phyloP scores from a whole-genome alignment of 1,140 invertebrate species.

The Zophobas atratus region DNA sequence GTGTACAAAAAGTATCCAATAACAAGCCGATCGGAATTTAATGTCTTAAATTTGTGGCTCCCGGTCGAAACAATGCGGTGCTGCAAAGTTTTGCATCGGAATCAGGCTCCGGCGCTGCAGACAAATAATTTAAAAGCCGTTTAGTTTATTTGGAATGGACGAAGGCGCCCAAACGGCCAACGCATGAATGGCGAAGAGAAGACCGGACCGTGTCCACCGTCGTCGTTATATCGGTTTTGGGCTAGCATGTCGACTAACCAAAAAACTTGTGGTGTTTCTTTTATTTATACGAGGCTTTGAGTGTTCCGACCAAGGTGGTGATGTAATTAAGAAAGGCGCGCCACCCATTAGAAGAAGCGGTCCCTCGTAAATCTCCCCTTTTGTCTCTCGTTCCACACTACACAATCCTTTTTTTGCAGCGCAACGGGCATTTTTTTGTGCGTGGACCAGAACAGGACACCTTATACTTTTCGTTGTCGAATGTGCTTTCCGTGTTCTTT shows the following conservation, averaged over 20 bases:
- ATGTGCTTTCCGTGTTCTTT: conserved; percentile 61
- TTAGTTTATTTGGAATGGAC: conserved; percentile 58
- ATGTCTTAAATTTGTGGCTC: conserved; percentile 51
- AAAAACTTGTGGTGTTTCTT: conserved; percentile 62
- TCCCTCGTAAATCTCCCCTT: conserved; percentile 65
- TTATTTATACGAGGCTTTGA: conserved; percentile 64
- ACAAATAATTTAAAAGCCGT: conserved; percentile 59
- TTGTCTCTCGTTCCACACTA: conserved; percentile 60
- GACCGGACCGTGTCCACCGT: neutral
- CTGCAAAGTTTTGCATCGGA: conserved; percentile 48
- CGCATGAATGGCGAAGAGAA: conserved; percentile 45
- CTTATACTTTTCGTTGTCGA: conserved; percentile 60
- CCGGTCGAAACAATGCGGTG: conserved; percentile 51
- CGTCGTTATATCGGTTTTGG: conserved; percentile 42
- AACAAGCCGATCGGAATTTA: conserved; percentile 50
- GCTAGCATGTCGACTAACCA: conserved; percentile 44
- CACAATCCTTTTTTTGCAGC: conserved; percentile 56
- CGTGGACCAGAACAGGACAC: conserved; percentile 53
- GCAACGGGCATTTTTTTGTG: conserved; percentile 50
- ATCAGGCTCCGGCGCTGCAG: conserved; percentile 51
- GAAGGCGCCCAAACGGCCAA: neutral
- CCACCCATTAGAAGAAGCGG: conserved; percentile 65
- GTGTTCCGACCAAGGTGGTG: conserved; percentile 64
- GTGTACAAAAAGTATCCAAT: conserved; percentile 38
- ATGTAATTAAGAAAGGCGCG: conserved; percentile 65